Base-by-base conservation (phyloP, 2,888 invertebrate genomes). In the Acanthosoma haemorrhoidale region DNA sequence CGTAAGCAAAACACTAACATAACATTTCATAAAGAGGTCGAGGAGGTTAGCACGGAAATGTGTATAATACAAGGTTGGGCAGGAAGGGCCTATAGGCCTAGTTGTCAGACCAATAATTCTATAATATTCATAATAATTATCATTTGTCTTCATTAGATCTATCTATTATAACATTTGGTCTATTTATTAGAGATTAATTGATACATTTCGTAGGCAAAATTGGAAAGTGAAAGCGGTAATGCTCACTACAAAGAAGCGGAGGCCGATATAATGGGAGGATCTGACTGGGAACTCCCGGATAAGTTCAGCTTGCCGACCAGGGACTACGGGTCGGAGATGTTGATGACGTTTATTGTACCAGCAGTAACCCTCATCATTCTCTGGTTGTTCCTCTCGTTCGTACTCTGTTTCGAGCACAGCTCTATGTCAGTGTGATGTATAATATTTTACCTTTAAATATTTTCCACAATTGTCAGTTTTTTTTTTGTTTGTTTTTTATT, bases 321-420 rank as follows among this genome's bases (percentile, higher is more conserved):
- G 58, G 88, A 87, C 76, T 90, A 91, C 76, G 83, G 84, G 9
- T 83, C 85, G 71, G 89, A 91, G 77, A 82, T 90, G 74, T 83
- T 86, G 0, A 85, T 88, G 2, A 87, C 90, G 0, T 84, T 91
- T 70, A 84, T 89, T 11, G 84, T 89, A 13, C 91, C 92, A 0
- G 82, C 88, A 73, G 79, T 87, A 68, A 81, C 91, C 57, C 82
- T 92, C 77, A 79, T 90, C 57, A 78, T 90, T 16, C 80, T 90
- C 1, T 83, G 87, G 1, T 83, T 87, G 3, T 82, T 89, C 6
- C 79, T 92, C 2, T 88, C 90, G 0, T 85, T 88, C 2, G 86
- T 89, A 0, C 81, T 92, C 11, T 92, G 91, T 79, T 87, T 91
- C 75, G 87, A 90, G 75, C 88, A 90, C 76, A 88, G 88, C 74